Evolutionary conservation across 2,888 invertebrate species (phyloP).

Genomic region (Hesperia comma): DNA sequence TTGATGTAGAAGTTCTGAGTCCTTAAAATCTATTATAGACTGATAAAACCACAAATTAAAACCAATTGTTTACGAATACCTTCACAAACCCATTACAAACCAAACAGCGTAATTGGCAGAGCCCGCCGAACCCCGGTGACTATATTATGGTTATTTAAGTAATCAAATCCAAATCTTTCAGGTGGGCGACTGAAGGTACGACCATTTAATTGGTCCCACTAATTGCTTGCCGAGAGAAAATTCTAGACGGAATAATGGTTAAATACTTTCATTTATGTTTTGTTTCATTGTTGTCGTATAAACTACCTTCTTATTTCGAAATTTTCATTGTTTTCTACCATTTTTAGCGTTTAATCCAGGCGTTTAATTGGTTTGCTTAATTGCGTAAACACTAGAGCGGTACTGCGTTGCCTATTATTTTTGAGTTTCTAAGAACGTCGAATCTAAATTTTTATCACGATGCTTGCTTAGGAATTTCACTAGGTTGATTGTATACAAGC

Average conservation of each 20-base stretch:
- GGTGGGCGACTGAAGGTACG: slow-evolving; percentile 9
- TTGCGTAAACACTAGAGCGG: slow-evolving; percentile 23
- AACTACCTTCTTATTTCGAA: slow-evolving; percentile 9
- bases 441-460: too few relatives aligned
- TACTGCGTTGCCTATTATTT: background rate
- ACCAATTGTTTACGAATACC: background rate
- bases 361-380: slow-evolving; percentile 32
- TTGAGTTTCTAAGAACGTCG: background rate
- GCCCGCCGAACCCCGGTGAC: background rate
- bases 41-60: background rate
- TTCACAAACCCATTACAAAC: background rate
- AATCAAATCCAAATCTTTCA: slow-evolving; percentile 6
- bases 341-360: slow-evolving; percentile 16
- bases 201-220: slow-evolving; percentile 48
- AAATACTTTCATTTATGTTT: slow-evolving; percentile 23
- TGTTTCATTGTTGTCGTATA: slow-evolving; percentile 18
- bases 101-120: slow-evolving; percentile 1
- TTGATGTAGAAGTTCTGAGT: too few relatives aligned
- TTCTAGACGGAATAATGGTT: slow-evolving; percentile 33
- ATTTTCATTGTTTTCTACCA: slow-evolving; percentile 16
- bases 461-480: background rate
- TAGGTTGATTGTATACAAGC: background rate
- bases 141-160: slow-evolving; percentile 1
- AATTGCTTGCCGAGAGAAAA: slow-evolving; percentile 42
- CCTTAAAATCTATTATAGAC: too few relatives aligned